phyloP scores from a whole-genome alignment of 2,797 vertebrate genomes.

The Pantherophis alleghaniensis region DNA sequence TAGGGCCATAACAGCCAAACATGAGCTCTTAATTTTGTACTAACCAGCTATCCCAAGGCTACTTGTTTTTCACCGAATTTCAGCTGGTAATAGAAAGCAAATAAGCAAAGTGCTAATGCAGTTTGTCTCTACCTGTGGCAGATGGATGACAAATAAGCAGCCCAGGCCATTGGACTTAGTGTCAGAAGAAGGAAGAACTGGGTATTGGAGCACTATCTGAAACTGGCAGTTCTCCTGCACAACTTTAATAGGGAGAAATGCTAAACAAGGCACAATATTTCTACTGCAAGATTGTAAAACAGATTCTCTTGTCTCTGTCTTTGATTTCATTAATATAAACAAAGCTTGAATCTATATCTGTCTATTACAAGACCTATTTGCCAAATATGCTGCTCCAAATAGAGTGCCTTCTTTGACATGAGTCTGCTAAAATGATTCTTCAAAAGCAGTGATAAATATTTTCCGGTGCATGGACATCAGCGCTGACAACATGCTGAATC shows the following conservation, averaged over 20 bases:
- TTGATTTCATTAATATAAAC: background rate
- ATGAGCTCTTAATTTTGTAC: background rate
- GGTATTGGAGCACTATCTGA: background rate
- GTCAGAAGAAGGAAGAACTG: background rate
- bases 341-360: background rate
- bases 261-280: background rate
- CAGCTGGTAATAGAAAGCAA: background rate
- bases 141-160: background rate
- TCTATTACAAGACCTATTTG: background rate
- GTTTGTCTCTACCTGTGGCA: background rate
- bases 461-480: background rate
- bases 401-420: background rate
- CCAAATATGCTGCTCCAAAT: background rate
- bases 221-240: background rate
- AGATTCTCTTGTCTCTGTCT: background rate
- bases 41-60: background rate
- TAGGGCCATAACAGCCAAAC: background rate
- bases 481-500: background rate
- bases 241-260: background rate
- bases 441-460: constrained; percentile 16
- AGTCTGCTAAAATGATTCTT: background rate
- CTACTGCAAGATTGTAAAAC: background rate
- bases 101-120: background rate
- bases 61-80: background rate
- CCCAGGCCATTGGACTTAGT: background rate